Evolutionary conservation across 1,140 invertebrate genomes (phyloP), one percentile per base, ranked within the genome.

Genomic region (Prorops nasuta): DNA sequence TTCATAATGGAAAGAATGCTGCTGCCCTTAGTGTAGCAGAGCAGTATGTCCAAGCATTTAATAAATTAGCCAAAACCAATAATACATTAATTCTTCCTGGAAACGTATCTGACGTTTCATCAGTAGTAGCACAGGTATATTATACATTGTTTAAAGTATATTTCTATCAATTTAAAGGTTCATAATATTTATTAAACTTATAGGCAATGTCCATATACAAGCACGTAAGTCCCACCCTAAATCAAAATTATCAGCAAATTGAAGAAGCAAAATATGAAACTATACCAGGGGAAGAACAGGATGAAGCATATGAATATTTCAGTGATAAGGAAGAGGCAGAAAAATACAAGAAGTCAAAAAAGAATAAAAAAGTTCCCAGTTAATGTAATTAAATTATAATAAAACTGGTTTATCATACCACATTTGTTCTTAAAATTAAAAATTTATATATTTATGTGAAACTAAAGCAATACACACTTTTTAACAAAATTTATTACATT

Each of bases 81-180:
- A 99, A 98, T 73, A 99, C 96, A 0, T 74, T 99, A 17, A 92
- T 99, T 55, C 72, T 99, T 35, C 96, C 97, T 1, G 83, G 88
- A 3, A 96, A 98, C 77, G 85, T 89, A 8, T 86, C 88, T 7
- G 94, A 99, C 78, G 84, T 96, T 1, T 83, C 89, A 9, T 83
- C 80, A 56, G 80, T 94, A 66, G 92, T 97, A 24, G 81, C 88
- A 24, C 92, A 96, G 84, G 92, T 89, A 76, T 66, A 17, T 15
- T 14, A 43, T 48, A 22, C 35, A 36, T 28, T n/a, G 1, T 39
- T 19, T 41, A 21, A 44, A 22, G 35, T 54, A 43, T 35, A 14
- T 40, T 36, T 40, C 43, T 9, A 47, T 56, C 49, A 17, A 42
- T 36, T 52, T 37, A 6, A 34, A n/a, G n/a, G n/a, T 17, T 37